Evolutionary conservation across 2,113 vertebrate species (phyloP), one percentile per base, ranked within the genome.

Genomic region (Uria aalge): DNA sequence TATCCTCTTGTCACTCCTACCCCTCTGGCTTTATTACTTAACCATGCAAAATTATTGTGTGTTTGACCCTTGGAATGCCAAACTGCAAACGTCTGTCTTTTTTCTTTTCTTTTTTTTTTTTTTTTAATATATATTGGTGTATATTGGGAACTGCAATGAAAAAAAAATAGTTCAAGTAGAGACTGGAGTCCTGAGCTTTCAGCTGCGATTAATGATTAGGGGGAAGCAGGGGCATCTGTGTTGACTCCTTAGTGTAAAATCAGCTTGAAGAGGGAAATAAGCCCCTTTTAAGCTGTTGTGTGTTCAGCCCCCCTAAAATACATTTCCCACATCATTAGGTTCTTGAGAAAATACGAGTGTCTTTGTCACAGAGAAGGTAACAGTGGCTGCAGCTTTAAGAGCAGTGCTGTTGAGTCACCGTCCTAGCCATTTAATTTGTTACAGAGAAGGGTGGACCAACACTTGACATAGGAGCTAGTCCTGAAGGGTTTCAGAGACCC

Each of bases 11-110:
- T 95, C 77, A 88, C 94, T 97, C 96, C 96, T 95, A 62, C 84
- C 86, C 95, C 95, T 87, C 69, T 94, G 93, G 96, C 88, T 96
- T 92, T 95, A 73, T 97, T 97, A 92, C 95, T 92, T 96, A 96
- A 96, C 73, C 41, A 36, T 62, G 41, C 53, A 79, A 76, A 95
- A 75, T 82, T 48, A 53, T 63, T 47, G 41, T 53, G 56, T 23
- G 18, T 85, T 97, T 96, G 52, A 97, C 95, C 34, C 88, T 68
- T 96, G 53, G 45, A 5, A 8, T 76, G 66, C 91, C 91, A 79
- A 87, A 43, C 40, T 89, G 47, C 15, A 67, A 40, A 15, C 1
- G 3, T 52, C 0, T 20, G 40, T 41, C 40, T 41, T 40, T 40
- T 72, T 34, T 3, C 32, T 34, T 29, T 73, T 43, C 16, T 18